Base-by-base conservation (phyloP, 2,888 invertebrate species). In the Erebia epiphron region DNA sequence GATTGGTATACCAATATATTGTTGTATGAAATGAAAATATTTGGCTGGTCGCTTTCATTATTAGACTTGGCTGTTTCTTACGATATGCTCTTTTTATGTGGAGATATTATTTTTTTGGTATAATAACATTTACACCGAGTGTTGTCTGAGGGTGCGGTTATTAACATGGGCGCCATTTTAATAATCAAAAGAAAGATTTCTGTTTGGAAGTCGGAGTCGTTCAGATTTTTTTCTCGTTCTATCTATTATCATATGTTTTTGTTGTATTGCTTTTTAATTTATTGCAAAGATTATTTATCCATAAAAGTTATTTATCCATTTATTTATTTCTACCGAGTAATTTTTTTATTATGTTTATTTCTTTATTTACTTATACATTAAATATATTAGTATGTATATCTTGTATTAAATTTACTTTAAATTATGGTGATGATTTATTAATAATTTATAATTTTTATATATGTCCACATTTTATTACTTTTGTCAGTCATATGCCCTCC, bases 11-110 rank as follows among this genome's bases (percentile, higher is more conserved):
- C 79, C 79, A 70, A 63, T 58, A 61, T 46, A 43, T 60, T 60
- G 41, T 60, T 60, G 35, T 35, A 35, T 61, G 16, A 68, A 54
- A 69, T 64, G 50, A 68, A 84, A 88, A 90, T 88, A 88, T 90
- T 89, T 89, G 91, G 89, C 88, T 88, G 91, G 88, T 88, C 89
- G 90, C 90, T 91, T 89, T 82, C 79, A 79, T 83, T 78, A 75
- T 83, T 89, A 90, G 88, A 86, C 80, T 86, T 89, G 90, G 90
- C 89, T 91, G 91, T 87, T 87, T 83, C 81, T 79, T 84, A 77
- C 80, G 79, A 84, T 82, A 82, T 82, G 86, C 87, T 88, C 85
- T 83, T 80, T 82, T 83, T 79, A 81, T 86, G 86, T 88, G 84
- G 79, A 79, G 70, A 69, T 77, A 77, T 61, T 75, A 62, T 70